Evolutionary conservation across 2,797 vertebrate species (phyloP), one percentile per base, ranked within the genome.

Genomic region (Anableps anableps): DNA sequence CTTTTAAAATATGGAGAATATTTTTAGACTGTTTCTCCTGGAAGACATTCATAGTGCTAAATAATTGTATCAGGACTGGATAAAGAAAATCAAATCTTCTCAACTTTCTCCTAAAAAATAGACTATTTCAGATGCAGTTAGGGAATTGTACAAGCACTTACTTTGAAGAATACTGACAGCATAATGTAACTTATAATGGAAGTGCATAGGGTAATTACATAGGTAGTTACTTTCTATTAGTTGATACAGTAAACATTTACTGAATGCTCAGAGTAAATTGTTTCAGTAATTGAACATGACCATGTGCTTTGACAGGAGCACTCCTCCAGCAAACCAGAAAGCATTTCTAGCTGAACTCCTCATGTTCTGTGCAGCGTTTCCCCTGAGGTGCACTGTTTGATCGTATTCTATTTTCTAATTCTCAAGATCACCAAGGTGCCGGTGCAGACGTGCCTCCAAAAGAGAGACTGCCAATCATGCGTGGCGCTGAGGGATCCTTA

Each of bases 391-490:
- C 80, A 51, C 53, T 16, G 66, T 86, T 79, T 86, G 82, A 90
- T 86, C 66, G 75, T 77, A 79, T 92, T 75, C 88, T 75, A 79
- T 43, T 47, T 88, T 64, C 51, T 78, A 80, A 26, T 83, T 78
- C 85, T 86, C 6, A 88, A 99, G 98, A 97, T 99, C 81, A 96
- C 96, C 84, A 97, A 95, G 78, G 92, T 99, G 8, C 97, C 97
- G 0, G 97, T 99, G 76, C 97, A 99, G 92, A 95, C 96, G 77
- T 99, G 99, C 90, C 85, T 91, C 68, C 95, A 91, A 41, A 95
- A 97, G 86, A 85, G 41, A 0, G 95, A 95, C 95, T 99, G 99
- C 71, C 90, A 94, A 45, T 96, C 96, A 41, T 99, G 99, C 48
- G 94, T 95, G 31, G 91, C 93, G 13, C 95, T 97, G 0, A 95